Evolutionary conservation across 2,797 vertebrate species (phyloP).

Genomic region (Tragelaphus eurycerus): DNA sequence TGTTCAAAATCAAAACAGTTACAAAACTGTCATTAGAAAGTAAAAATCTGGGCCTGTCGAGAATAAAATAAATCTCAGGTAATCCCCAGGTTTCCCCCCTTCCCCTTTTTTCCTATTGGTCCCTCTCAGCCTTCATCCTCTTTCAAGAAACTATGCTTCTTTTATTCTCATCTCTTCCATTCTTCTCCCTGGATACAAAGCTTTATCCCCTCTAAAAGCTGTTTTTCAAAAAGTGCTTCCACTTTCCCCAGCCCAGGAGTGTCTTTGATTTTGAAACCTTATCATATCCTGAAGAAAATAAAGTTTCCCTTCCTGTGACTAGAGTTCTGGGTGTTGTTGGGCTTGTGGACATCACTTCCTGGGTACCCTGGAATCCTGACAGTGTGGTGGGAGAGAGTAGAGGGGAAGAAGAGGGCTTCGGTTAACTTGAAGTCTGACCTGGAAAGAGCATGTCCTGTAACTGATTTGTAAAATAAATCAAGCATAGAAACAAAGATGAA

Average conservation of each 20-base stretch:
- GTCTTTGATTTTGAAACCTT: background rate
- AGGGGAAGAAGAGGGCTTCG: background rate
- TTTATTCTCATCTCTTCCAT: background rate
- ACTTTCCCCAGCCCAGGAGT: background rate
- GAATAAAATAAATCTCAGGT: background rate
- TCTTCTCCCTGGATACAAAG: background rate
- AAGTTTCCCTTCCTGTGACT: background rate
- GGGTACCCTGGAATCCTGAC: background rate
- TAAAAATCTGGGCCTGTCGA: background rate
- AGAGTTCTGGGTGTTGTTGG: background rate
- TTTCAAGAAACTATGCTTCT: background rate
- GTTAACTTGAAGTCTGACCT: background rate
- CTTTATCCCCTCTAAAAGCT: background rate
- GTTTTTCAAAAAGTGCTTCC: background rate
- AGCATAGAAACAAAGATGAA: background rate
- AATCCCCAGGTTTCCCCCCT: background rate
- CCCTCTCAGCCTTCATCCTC: background rate
- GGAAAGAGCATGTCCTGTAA: background rate
- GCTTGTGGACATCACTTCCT: background rate
- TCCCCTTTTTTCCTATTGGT: background rate
- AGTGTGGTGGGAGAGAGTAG: background rate
- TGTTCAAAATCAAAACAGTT: conserved; percentile 5
- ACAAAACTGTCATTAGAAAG: background rate
- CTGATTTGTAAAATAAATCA: background rate
- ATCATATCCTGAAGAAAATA: background rate